phyloP scores from a whole-genome alignment of 92 coral and sea anemone species.

The Galaxea fascicularis region DNA sequence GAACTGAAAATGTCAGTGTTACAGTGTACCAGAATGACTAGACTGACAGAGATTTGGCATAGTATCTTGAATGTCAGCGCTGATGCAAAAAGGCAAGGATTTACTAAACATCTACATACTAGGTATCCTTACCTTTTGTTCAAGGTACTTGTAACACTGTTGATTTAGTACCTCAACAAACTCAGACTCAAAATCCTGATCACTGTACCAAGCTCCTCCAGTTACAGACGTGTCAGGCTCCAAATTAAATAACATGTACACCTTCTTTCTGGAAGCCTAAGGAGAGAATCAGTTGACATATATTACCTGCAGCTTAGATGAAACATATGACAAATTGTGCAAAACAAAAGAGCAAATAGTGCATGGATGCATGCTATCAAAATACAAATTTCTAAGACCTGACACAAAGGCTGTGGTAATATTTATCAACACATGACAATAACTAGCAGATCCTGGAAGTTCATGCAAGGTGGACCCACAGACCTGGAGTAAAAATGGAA shows the following conservation, averaged over 20 bases:
- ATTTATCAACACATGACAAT: too few relatives aligned
- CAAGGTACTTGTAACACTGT: conserved; percentile 92
- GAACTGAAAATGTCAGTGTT: too few relatives aligned
- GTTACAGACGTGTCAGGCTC: conserved; percentile 97
- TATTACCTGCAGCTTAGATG: background rate
- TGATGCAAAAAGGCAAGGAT: too few relatives aligned
- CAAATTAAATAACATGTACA: conserved; percentile 94
- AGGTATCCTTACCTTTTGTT: conserved; percentile 78
- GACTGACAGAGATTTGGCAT: too few relatives aligned
- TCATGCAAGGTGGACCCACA: too few relatives aligned
- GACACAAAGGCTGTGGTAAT: too few relatives aligned
- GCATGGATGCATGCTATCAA: background rate
- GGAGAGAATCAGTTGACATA: too few relatives aligned
- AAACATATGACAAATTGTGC: too few relatives aligned
- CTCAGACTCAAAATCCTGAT: conserved; percentile 99
- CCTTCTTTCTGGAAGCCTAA: conserved; percentile 97
- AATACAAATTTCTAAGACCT: background rate
- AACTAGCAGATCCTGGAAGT: too few relatives aligned
- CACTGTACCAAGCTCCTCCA: conserved; percentile 99
- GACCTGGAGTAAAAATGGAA: too few relatives aligned
- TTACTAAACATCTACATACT: background rate
- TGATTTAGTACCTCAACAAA: conserved; percentile 97
- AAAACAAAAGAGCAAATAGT: background rate
- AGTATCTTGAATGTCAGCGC: too few relatives aligned
- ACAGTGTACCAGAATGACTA: too few relatives aligned